These are phyloP conservation scores for Dendrocopos noguchii DNA, from an alignment of 2,113 vertebrate genomes.

Conservation along the genomic window DNA sequence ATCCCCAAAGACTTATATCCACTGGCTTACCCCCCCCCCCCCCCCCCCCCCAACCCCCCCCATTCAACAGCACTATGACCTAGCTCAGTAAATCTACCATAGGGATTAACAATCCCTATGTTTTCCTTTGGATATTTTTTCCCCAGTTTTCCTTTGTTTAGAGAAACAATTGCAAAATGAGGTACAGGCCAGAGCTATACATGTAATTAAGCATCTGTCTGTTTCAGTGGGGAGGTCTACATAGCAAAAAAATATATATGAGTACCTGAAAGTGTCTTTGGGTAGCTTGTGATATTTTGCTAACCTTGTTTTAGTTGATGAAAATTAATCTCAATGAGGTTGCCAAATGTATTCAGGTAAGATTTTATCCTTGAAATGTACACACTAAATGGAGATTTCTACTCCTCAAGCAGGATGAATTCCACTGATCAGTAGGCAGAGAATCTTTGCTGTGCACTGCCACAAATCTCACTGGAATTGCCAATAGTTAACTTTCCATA, in stretches of 20 bases:
- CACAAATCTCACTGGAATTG: slow-evolving; percentile 10
- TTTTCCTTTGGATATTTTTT: neutral
- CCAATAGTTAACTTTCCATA: neutral
- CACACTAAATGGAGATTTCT: neutral
- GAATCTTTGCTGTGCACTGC: neutral
- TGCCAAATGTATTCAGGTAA: neutral
- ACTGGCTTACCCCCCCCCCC: neutral
- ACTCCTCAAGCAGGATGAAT: neutral
- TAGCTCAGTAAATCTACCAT: neutral
- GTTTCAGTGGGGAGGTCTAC: neutral
- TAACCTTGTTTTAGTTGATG: accelerated
- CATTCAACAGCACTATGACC: neutral
- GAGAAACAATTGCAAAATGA: neutral
- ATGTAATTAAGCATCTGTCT: accelerated
- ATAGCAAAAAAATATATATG: neutral
- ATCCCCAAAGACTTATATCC: accelerated
- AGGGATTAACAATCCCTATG: neutral
- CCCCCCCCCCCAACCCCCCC: too few relatives aligned
- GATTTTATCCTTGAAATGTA: neutral
- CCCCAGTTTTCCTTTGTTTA: neutral
- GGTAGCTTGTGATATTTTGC: neutral
- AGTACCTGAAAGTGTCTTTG: neutral
- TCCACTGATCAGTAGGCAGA: neutral
- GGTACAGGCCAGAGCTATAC: neutral
- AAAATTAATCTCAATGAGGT: neutral